Evolutionary conservation across 2,113 vertebrate genomes (phyloP).

Genomic region (Oxyruncus cristatus): DNA sequence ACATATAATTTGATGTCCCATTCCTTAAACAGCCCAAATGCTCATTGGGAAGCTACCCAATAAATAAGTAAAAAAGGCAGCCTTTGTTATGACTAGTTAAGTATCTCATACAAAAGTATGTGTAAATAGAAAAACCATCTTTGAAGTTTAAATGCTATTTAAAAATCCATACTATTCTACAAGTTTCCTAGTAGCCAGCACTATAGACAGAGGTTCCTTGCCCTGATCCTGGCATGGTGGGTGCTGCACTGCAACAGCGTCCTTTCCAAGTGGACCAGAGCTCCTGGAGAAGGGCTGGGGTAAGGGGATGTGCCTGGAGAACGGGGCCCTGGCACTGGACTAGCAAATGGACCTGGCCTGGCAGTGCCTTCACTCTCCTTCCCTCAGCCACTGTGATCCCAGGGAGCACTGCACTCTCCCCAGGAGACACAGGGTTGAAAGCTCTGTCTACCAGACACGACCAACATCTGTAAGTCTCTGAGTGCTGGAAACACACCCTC

Average conservation of each 20-base stretch:
- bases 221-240: too few species aligned
- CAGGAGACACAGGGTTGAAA: fast-evolving
- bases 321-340: not conserved
- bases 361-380: fast-evolving
- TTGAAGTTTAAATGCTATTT: not conserved
- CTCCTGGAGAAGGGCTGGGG: not conserved
- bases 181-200: not conserved
- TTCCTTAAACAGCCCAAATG: not conserved
- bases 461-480: fast-evolving
- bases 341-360: too few species aligned
- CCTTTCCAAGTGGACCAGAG: not conserved
- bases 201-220: not conserved
- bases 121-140: not conserved
- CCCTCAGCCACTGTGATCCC: fast-evolving
- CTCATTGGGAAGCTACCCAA: not conserved
- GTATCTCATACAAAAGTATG: not conserved
- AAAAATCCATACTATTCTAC: not conserved
- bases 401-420: not conserved
- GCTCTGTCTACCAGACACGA: not conserved
- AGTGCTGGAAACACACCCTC: not conserved
- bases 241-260: not conserved
- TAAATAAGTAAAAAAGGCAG: not conserved
- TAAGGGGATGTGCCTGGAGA: not conserved
- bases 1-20: not conserved
- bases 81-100: not conserved